Conservation (phyloP, 1,140 invertebrate genomes). For the Cotesia typhae region DNA sequence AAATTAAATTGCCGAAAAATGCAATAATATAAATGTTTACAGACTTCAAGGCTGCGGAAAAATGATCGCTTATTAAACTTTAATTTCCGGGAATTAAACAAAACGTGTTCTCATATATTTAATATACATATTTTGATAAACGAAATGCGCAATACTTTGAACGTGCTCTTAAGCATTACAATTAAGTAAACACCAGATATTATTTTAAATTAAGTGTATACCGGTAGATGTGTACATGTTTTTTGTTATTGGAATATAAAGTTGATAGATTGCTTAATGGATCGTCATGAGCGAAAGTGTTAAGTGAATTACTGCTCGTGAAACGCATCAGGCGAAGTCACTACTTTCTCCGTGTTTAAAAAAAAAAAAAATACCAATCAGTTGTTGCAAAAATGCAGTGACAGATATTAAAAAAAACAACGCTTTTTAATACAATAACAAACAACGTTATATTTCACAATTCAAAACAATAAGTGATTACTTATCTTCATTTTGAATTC, state of each 20-base stretch:
- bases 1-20: too few species aligned
- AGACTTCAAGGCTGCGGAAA: too few species aligned
- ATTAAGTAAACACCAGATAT: too few species aligned
- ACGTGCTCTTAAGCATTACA: too few species aligned
- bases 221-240: background rate
- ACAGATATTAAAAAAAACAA: background rate
- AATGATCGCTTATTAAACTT: too few species aligned
- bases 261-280: conserved; percentile 5
- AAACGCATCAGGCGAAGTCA: conserved; percentile 18
- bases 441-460: background rate
- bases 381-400: background rate
- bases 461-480: too few species aligned
- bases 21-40: too few species aligned
- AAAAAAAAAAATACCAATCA: conserved; percentile 19
- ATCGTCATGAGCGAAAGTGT: conserved; percentile 24
- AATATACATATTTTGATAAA: too few species aligned
- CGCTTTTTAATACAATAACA: background rate
- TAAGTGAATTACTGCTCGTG: conserved; percentile 26
- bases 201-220: background rate
- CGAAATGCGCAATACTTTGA: too few species aligned
- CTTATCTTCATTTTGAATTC: too few species aligned
- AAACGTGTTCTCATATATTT: too few species aligned
- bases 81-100: too few species aligned
- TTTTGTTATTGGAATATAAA: conserved; percentile 1
- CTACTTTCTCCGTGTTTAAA: conserved; percentile 4